A percentile compares a stretch with the other conserved stretches of the same genome.
phyloP scores from a whole-genome alignment of 2,797 vertebrate genomes.

The Rhynchonycteris naso region DNA sequence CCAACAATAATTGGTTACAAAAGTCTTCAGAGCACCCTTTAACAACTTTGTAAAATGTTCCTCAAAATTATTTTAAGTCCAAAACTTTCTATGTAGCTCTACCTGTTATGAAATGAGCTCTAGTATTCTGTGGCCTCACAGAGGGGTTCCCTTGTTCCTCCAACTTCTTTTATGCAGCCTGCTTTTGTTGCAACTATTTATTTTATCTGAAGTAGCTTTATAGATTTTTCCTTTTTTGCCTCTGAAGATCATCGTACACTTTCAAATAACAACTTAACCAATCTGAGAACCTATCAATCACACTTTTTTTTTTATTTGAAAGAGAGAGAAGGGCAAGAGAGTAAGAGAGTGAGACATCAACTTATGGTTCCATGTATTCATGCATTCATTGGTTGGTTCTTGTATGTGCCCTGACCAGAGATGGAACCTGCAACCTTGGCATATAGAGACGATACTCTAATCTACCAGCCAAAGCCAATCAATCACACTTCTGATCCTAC shows the following conservation, averaged over 20 bases:
- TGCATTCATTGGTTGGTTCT: no score
- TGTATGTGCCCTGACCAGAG: no score
- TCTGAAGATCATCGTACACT: not conserved
- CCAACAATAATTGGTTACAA: not conserved
- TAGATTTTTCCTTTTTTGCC: not conserved
- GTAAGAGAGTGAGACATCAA: no score
- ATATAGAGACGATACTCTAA: no score
- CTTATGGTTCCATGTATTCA: no score
- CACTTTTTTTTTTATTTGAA: no score
- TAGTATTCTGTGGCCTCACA: not conserved
- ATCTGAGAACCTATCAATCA: not conserved
- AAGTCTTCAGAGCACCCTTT: not conserved
- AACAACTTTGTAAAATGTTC: not conserved
- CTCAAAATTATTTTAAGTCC: not conserved
- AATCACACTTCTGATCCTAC: no score
- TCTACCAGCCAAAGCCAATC: not conserved
- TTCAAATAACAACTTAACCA: not conserved
- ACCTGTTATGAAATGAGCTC: not conserved
- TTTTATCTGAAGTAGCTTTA: not conserved
- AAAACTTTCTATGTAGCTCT: not conserved
- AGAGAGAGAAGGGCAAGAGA: no score
- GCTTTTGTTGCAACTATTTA: not conserved
- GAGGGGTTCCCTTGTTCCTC: not conserved
- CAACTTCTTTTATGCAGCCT: not conserved
- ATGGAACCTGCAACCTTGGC: no score